phyloP scores from a whole-genome alignment of 2,888 invertebrate species.

The Lingula anatina region DNA sequence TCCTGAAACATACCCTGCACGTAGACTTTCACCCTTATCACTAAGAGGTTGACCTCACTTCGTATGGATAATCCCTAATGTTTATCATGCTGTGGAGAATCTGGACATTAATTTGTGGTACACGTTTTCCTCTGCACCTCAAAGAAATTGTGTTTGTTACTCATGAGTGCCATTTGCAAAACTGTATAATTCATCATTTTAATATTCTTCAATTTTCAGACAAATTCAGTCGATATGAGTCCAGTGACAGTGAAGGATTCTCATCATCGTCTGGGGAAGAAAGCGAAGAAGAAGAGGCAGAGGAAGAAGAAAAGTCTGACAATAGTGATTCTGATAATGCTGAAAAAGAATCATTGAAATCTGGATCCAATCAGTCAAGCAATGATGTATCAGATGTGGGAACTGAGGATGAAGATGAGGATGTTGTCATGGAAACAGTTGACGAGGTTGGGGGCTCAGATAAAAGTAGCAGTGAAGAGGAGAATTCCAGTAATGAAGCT shows the following conservation, averaged over 20 bases:
- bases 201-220: slow-evolving; percentile 18
- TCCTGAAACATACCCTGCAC: too few species aligned
- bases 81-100: too few species aligned
- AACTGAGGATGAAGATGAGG: not conserved
- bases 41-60: too few species aligned
- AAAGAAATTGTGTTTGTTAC: too few species aligned
- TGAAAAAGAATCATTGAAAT: not conserved
- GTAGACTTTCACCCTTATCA: too few species aligned
- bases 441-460: not conserved
- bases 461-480: not conserved
- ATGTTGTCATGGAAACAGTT: not conserved
- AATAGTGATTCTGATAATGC: not conserved
- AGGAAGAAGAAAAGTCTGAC: not conserved
- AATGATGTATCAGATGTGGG: not conserved
- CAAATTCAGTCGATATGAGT: slow-evolving; percentile 31
- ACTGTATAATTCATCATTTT: slow-evolving; percentile 3
- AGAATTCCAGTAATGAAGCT: not conserved
- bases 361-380: not conserved
- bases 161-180: too few species aligned
- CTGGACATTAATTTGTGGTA: too few species aligned
- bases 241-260: slow-evolving; percentile 19
- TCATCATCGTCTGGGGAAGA: too few species aligned
- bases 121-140: too few species aligned
- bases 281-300: slow-evolving; percentile 9
- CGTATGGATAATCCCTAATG: too few species aligned